Conservation (phyloP, 2,888 invertebrate species). For the Scaptomyza tumidula region DNA sequence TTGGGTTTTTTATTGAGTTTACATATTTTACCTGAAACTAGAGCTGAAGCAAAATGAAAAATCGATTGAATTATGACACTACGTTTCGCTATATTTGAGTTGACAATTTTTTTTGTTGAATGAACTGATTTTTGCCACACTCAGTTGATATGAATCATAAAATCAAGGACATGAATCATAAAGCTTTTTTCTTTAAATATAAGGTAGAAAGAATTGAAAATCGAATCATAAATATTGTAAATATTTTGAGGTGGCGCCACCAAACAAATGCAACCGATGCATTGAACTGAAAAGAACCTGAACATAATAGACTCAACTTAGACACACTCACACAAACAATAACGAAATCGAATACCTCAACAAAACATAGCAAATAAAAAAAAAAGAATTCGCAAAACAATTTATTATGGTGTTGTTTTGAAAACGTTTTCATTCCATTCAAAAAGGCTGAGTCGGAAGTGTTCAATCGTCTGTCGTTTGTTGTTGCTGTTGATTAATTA, state of each 20-base stretch:
- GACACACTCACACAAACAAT: slow-evolving; percentile 1
- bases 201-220: slow-evolving; percentile 12
- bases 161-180: slow-evolving; percentile 27
- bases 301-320: slow-evolving; percentile 16
- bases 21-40: background rate
- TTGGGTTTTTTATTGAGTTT: background rate
- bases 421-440: slow-evolving; percentile 32
- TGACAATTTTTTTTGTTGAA: no score
- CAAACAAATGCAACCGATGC: slow-evolving; percentile 29
- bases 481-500: slow-evolving; percentile 55
- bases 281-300: slow-evolving; percentile 28
- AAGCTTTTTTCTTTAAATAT: background rate
- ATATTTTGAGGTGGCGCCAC: slow-evolving; percentile 22
- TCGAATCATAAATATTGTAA: slow-evolving; percentile 25
- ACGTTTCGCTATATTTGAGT: no score
- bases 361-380: slow-evolving; percentile 1
- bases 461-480: slow-evolving; percentile 26
- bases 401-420: slow-evolving; percentile 33
- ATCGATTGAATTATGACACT: background rate
- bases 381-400: slow-evolving; percentile 17
- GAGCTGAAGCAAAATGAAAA: background rate
- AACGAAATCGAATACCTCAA: slow-evolving; percentile 1
- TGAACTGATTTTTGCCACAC: slow-evolving; percentile 7
- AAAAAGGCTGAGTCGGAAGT: slow-evolving; percentile 46
- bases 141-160: background rate